Evolutionary conservation across 2,113 vertebrate genomes (phyloP).

Genomic region (Tiliqua scincoides): DNA sequence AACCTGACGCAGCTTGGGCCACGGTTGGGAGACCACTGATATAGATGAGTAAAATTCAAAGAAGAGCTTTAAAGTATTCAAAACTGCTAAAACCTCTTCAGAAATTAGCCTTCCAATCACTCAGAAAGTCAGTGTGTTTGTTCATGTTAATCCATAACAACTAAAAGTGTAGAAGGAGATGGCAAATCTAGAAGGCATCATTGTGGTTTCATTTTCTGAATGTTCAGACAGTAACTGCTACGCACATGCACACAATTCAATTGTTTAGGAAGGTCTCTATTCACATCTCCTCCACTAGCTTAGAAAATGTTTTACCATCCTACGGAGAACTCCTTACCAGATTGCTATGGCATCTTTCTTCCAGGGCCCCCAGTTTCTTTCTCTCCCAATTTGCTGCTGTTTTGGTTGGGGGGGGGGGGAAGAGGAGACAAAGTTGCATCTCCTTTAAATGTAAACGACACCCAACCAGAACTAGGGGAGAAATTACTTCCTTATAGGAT

Average conservation of each 20-base stretch:
- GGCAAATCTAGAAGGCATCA: constrained; percentile 75
- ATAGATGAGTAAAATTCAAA: background rate
- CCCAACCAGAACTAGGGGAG: constrained; percentile 65
- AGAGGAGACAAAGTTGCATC: constrained; percentile 56
- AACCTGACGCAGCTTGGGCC: too few species aligned
- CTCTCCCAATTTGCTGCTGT: constrained; percentile 58
- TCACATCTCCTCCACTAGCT: constrained; percentile 66
- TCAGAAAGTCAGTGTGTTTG: constrained; percentile 55
- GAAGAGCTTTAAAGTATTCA: rapidly evolving
- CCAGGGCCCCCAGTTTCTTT: constrained; percentile 26
- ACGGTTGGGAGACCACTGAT: too few species aligned
- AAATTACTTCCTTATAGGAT: constrained; percentile 70
- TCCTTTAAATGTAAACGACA: constrained; percentile 37
- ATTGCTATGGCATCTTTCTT: constrained; percentile 22
- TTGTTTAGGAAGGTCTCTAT: constrained; percentile 70
- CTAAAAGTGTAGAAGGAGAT: constrained; percentile 71
- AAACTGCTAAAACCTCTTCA: constrained; percentile 4
- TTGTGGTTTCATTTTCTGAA: constrained; percentile 71
- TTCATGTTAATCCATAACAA: constrained; percentile 72
- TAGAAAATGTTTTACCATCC: constrained; percentile 66
- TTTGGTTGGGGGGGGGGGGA: constrained; percentile 66
- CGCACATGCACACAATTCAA: constrained; percentile 54
- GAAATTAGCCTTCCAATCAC: constrained; percentile 36
- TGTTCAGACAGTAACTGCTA: constrained; percentile 59
- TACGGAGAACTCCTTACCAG: constrained; percentile 72